Evolutionary conservation across 2,888 invertebrate genomes (phyloP).

Genomic region (Drosophila nigricruria): DNA sequence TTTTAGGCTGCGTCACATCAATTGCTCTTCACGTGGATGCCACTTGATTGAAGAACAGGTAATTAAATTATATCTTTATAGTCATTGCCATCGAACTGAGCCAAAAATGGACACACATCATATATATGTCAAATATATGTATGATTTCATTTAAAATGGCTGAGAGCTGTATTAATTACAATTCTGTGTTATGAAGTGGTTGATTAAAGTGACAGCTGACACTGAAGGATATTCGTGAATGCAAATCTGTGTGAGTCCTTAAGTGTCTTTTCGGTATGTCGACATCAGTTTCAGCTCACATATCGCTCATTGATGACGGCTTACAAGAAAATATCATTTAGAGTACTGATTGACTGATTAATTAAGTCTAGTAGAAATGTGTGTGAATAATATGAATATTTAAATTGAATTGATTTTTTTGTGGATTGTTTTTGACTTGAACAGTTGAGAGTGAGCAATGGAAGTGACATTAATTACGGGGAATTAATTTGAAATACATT

Average conservation of each 20-base stretch:
- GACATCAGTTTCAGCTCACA: constrained; percentile 37
- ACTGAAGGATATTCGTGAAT: constrained; percentile 14
- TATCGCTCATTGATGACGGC: constrained; percentile 50
- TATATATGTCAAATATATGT: not conserved
- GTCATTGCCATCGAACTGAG: constrained; percentile 6
- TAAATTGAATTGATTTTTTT: not conserved
- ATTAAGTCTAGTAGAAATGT: constrained; percentile 42
- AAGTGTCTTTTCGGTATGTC: constrained; percentile 31
- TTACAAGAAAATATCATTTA: constrained; percentile 68
- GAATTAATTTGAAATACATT: not conserved
- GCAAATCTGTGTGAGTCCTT: constrained; percentile 11
- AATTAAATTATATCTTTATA: constrained; percentile 50
- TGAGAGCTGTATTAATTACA: constrained; percentile 44
- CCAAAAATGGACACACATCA: constrained; percentile 10
- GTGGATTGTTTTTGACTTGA: not conserved
- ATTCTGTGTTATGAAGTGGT: constrained; percentile 25
- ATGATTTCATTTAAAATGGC: constrained; percentile 16
- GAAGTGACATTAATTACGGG: not conserved
- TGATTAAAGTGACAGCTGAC: constrained; percentile 33
- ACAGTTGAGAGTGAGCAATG: not conserved
- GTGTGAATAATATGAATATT: constrained; percentile 2
- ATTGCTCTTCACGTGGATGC: constrained; percentile 30
- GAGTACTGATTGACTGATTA: constrained; percentile 29
- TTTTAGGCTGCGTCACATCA: constrained; percentile 43
- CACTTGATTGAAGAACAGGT: constrained; percentile 47